Percentiles rank a stretch among this genome's conserved stretches.
Conservation (phyloP, 1,140 invertebrate species). For the Saxidomus purpurata region DNA sequence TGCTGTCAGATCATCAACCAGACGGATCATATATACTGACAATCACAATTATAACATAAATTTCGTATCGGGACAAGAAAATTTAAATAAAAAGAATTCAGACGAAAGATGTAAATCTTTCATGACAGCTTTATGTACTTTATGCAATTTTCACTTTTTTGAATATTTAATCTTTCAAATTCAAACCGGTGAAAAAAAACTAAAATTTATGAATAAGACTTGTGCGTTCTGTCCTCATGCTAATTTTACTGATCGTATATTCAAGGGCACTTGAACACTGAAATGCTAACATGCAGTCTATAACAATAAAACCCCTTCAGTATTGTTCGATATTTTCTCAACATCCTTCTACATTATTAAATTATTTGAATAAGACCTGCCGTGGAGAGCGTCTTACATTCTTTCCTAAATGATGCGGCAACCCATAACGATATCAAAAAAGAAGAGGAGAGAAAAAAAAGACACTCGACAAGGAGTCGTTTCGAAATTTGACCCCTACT, state of each 20-base stretch:
- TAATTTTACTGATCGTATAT: neutral
- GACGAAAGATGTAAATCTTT: too few relatives aligned
- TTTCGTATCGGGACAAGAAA: too few relatives aligned
- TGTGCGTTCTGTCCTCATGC: neutral
- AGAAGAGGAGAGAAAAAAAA: neutral
- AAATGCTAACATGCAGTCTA: neutral
- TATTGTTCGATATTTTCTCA: neutral
- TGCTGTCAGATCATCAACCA: too few relatives aligned
- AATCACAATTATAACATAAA: too few relatives aligned
- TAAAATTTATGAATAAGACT: too few relatives aligned
- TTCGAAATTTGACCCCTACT: neutral
- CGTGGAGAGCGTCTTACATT: neutral
- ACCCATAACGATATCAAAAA: neutral
- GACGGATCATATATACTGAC: too few relatives aligned
- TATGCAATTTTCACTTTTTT: too few relatives aligned
- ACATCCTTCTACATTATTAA: neutral
- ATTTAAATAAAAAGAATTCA: too few relatives aligned
- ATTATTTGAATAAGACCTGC: slow-evolving; percentile 2
- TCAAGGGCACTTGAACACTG: neutral
- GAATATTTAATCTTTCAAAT: too few relatives aligned
- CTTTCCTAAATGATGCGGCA: neutral
- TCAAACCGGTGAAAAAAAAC: too few relatives aligned
- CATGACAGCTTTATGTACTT: too few relatives aligned
- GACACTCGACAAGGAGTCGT: neutral
- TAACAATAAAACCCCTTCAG: neutral